Evolutionary conservation across 2,113 vertebrate species (phyloP).

Genomic region (Saguinus midas): DNA sequence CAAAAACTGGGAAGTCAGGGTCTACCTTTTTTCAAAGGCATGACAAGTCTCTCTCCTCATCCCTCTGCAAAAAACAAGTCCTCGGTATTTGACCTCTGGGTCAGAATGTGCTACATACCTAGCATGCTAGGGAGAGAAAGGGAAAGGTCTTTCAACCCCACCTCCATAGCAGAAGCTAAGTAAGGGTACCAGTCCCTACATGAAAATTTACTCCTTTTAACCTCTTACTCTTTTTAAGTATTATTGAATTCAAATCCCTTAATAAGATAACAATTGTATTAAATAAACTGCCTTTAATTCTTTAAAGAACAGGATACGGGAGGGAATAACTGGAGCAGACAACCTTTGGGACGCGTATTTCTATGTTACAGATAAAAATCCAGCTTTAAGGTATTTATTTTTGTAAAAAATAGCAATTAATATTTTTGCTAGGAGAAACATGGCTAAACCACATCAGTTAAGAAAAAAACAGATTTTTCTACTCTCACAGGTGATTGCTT

Average conservation of each 20-base stretch:
- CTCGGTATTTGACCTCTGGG: neutral
- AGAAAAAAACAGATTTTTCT: constrained; percentile 39
- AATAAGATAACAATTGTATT: constrained; percentile 30
- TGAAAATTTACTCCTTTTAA: constrained; percentile 38
- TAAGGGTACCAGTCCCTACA: neutral
- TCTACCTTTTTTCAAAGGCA: constrained; percentile 13
- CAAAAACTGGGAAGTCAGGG: neutral
- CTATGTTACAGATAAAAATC: constrained; percentile 23
- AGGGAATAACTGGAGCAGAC: neutral
- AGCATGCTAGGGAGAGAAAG: neutral
- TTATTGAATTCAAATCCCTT: constrained; percentile 34
- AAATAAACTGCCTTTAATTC: constrained; percentile 29
- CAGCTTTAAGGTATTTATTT: neutral
- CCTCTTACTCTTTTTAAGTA: neutral
- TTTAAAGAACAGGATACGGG: constrained; percentile 6
- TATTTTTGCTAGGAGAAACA: constrained; percentile 25
- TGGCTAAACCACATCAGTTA: constrained; percentile 18
- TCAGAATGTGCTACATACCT: neutral
- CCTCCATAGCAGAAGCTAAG: neutral
- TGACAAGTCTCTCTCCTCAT: neutral
- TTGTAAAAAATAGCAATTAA: constrained; percentile 31
- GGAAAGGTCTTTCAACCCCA: neutral
- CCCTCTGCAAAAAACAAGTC: neutral
- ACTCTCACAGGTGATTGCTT: neutral
- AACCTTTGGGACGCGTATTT: neutral